phyloP scores from a whole-genome alignment of 2,888 invertebrate genomes.

The Meandrusa payeni region DNA sequence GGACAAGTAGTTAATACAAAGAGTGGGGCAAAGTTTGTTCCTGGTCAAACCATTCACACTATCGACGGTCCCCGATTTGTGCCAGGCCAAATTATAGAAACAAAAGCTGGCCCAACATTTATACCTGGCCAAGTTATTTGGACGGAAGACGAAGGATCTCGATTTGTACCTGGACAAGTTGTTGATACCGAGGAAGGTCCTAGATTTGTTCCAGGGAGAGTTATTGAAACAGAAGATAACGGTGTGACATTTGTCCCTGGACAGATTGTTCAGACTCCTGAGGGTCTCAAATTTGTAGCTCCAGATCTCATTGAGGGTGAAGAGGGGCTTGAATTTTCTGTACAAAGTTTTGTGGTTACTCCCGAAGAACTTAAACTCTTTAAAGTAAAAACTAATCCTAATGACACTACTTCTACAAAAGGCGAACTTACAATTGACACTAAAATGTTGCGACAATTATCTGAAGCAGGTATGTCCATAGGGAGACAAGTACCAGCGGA shows the following conservation, averaged over 20 bases:
- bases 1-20: constrained; percentile 88
- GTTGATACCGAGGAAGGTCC: constrained; percentile 87
- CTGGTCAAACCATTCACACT: constrained; percentile 87
- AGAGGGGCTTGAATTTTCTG: constrained; percentile 85
- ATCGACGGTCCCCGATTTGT: constrained; percentile 87
- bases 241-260: constrained; percentile 89
- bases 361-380: constrained; percentile 73
- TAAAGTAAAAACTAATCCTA: constrained; percentile 75
- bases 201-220: constrained; percentile 86
- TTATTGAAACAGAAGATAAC: constrained; percentile 85
- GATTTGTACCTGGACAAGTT: constrained; percentile 85
- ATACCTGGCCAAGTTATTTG: constrained; percentile 89
- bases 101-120: constrained; percentile 87
- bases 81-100: constrained; percentile 89
- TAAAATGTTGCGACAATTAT: constrained; percentile 83
- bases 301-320: constrained; percentile 85
- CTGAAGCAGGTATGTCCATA: constrained; percentile 85
- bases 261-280: constrained; percentile 87
- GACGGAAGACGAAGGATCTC: constrained; percentile 81
- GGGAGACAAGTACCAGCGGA: constrained; percentile 83
- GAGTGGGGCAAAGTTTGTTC: constrained; percentile 82
- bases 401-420: constrained; percentile 73
- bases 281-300: constrained; percentile 85
- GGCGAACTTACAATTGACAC: constrained; percentile 84
- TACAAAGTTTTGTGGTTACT: constrained; percentile 83